Evolutionary conservation across 2,888 invertebrate genomes (phyloP), one percentile per base, ranked within the genome.

Genomic region (Netelia virgata): DNA sequence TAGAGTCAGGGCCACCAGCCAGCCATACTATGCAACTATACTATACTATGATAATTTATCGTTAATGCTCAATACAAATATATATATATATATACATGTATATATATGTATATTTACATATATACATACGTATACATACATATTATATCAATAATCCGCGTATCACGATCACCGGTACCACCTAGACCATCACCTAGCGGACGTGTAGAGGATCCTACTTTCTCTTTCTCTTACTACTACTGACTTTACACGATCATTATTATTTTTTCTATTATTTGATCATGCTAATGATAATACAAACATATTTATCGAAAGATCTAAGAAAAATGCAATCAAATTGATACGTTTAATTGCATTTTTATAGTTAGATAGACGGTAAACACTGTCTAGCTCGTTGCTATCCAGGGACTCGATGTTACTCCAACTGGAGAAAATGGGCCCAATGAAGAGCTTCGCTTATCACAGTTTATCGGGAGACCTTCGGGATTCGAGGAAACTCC

Each of bases 1-100:
- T 85, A 85, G 85, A 83, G 83, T 82, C 83, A 83, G 84, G 83
- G 86, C 88, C 88, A 88, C 88, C 88, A 88, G 88, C 82, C 88
- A 88, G 88, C 88, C 88, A 85, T 79, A 85, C 59, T 72, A 84
- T 85, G 84, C 84, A 85, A 85, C 74, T 84, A 66, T 68, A 72
- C 70, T 64, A 18, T 69, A 59, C 47, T 76, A 77, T 77, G 74
- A 84, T 76, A 36, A 73, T 80, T 80, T 73, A 84, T 70, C 55
- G 64, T 84, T 64, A 66, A 84, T 79, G 57, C 41, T 76, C 47
- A 66, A 79, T 63, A 59, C 63, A 55, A 61, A 78, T 76, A 57
- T 81, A 55, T 59, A 76, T 66, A 69, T 73, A 6, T 36, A 6
- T 36, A 36, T 59, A 79, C 55, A 64, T 72, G 6, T 36, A 36